Base-by-base conservation (phyloP, 2,888 invertebrate genomes). In the Eumerus sabulonum region DNA sequence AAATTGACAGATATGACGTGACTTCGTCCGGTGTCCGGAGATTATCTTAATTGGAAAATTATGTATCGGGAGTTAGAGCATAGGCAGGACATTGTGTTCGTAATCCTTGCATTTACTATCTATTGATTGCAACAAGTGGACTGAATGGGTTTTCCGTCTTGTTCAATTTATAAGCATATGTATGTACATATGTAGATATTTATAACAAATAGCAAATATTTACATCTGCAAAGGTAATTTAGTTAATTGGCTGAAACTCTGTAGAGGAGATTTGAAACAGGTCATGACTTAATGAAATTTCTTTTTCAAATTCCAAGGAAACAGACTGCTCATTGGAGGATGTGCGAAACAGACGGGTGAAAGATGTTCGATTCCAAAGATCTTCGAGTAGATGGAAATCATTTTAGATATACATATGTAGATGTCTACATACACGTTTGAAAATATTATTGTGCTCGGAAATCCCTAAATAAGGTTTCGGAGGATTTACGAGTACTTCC, bases 21-120 rank as follows among this genome's bases (percentile, higher is more conserved):
- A 27, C 17, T 40, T 13, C 40, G 19, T 40, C n/a, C 3, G 40
- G 2, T 3, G 40, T 40, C 40, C 18, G 50, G 42, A 42, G 62
- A 68, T 38, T 50, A 44, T 74, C 62, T 68, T 62, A 74, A 74
- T 74, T 74, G 54, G 60, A 72, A 64, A 64, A 59, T 59, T 59
- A 53, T 64, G 17, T 59, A 38, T 14, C 27, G 11, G 2, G 11
- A 11, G 13, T 13, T 40, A 9, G 45, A 36, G 53, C 27, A 7
- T 7, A 27, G 7, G 27, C 7, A 4, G 27, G 3, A 27, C 27
- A 27, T 4, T 2, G 2, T 53, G 9, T 7, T 16, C 14, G 0
- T 11, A 7, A 38, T 44, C 59, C 47, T 17, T 38, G 38, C 53
- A 14, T 1, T 17, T 40, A 3, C 3, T n/a, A n/a, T 17, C 19